These are phyloP conservation scores for Drosophila aff. DNA, from an alignment of 1,140 invertebrate species.

Conservation along the genomic window DNA sequence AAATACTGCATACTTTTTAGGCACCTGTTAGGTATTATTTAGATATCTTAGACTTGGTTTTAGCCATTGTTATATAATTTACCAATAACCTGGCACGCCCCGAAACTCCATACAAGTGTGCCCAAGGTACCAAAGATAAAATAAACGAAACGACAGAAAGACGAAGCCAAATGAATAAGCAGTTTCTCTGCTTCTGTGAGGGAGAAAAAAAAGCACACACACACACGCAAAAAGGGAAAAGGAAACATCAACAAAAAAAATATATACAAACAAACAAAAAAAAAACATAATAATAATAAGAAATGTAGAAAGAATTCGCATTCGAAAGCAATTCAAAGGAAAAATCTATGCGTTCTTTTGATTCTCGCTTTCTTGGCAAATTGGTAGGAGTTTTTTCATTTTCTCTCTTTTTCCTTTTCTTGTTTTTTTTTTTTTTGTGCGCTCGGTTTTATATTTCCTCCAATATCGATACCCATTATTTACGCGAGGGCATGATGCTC, in stretches of 20 bases:
- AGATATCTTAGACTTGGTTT: not conserved
- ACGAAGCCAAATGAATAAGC: conserved; percentile 58
- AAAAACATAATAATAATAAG: conserved; percentile 30
- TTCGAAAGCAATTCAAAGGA: conserved; percentile 62
- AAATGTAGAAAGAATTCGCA: conserved; percentile 46
- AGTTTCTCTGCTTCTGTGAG: conserved; percentile 39
- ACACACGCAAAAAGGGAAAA: conserved; percentile 16
- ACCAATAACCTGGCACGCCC: conserved; percentile 1
- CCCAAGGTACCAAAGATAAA: conserved; percentile 4
- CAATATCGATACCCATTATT: conserved; percentile 20
- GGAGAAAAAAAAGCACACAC: conserved; percentile 5
- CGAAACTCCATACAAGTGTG: not conserved
- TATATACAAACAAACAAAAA: not conserved
- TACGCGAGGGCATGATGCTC: not conserved
- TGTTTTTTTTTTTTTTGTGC: conserved; percentile 4
- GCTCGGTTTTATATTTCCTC: conserved; percentile 19
- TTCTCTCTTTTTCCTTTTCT: not conserved
- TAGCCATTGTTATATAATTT: not conserved
- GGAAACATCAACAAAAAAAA: conserved; percentile 32
- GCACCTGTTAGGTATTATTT: accelerated
- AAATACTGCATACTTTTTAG: not conserved
- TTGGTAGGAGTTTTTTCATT: conserved; percentile 30
- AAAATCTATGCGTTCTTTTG: conserved; percentile 41
- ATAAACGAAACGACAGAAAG: conserved; percentile 18
- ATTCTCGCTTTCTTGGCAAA: conserved; percentile 49